phyloP scores from a whole-genome alignment of 2,797 vertebrate genomes.

The Pelodytes ibericus region DNA sequence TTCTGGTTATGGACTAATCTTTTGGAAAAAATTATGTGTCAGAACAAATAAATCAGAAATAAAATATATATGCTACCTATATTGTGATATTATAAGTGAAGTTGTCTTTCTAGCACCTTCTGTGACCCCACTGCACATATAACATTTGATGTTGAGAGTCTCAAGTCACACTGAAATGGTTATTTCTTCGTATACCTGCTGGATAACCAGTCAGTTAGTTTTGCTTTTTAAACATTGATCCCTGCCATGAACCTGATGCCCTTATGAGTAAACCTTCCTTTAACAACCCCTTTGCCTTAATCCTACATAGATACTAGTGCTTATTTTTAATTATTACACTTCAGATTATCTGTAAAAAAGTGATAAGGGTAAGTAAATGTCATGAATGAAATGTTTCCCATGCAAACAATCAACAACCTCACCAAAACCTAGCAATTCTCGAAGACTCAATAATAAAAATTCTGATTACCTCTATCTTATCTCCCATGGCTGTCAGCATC shows the following conservation, averaged over 20 bases:
- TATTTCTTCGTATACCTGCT: too few relatives aligned
- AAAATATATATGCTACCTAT: too few relatives aligned
- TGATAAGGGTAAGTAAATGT: conserved; percentile 1
- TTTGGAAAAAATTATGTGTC: too few relatives aligned
- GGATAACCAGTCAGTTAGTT: too few relatives aligned
- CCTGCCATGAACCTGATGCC: background rate
- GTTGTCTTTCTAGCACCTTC: too few relatives aligned
- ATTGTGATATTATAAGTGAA: too few relatives aligned
- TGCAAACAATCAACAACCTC: background rate
- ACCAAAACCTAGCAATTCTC: conserved; percentile 41
- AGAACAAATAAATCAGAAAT: too few relatives aligned
- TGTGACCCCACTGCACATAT: too few relatives aligned
- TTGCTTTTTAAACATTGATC: too few relatives aligned
- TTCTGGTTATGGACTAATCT: too few relatives aligned
- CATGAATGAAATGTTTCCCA: background rate
- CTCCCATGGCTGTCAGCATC: conserved; percentile 18
- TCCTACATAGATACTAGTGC: background rate
- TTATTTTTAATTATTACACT: background rate
- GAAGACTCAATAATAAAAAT: background rate
- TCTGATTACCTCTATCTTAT: conserved; percentile 12
- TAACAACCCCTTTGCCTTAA: background rate
- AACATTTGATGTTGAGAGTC: too few relatives aligned
- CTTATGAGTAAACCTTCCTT: background rate
- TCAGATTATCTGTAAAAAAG: background rate
- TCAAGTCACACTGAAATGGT: too few relatives aligned